phyloP scores from a whole-genome alignment of 2,888 invertebrate species.

The Parnassius orleans region DNA sequence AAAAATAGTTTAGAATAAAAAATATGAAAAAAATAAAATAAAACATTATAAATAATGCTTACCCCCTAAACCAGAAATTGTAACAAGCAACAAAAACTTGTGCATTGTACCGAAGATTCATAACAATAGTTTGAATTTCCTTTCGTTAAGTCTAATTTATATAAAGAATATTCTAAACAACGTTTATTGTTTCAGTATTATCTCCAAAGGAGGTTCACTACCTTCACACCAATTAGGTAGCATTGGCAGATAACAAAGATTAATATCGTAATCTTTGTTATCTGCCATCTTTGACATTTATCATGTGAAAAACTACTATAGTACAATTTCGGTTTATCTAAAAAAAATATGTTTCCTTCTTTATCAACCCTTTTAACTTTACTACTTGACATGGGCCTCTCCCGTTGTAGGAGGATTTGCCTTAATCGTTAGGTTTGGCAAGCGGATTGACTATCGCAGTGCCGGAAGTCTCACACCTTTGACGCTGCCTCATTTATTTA shows the following conservation, averaged over 20 bases:
- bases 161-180: constrained; percentile 4
- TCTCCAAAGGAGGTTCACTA: neutral
- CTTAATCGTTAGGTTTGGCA: no score
- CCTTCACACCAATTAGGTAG: constrained; percentile 19
- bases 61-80: constrained; percentile 8
- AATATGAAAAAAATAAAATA: neutral
- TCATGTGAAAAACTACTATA: no score
- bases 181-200: neutral
- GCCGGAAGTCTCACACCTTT: no score
- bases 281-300: no score
- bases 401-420: no score
- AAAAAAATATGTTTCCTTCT: no score
- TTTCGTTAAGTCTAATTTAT: constrained; percentile 10
- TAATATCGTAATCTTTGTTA: neutral
- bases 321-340: no score
- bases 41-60: constrained; percentile 1
- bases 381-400: no score
- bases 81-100: neutral
- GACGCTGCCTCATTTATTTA: no score
- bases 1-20: neutral
- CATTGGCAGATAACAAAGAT: constrained; percentile 13
- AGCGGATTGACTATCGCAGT: no score
- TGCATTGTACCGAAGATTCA: constrained; percentile 5
- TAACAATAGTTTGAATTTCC: neutral
- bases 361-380: no score